Evolutionary conservation across 2,888 invertebrate genomes (phyloP).

Genomic region (Petrolisthes manimaculis): DNA sequence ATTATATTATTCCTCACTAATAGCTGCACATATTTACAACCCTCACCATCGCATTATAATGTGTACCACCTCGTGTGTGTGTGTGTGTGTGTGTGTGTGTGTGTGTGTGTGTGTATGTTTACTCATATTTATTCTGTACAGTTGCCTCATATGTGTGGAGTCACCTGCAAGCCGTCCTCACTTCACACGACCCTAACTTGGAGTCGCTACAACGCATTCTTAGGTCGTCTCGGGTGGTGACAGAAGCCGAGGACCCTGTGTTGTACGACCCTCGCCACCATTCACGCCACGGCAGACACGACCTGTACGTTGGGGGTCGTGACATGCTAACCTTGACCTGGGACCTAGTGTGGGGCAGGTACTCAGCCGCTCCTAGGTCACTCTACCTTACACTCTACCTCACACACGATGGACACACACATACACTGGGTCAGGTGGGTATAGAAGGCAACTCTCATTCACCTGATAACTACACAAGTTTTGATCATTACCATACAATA

Average conservation of each 20-base stretch:
- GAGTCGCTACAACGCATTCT: conserved; percentile 46
- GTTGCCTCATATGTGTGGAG: conserved; percentile 65
- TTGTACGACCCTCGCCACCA: conserved; percentile 59
- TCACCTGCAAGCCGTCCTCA: conserved; percentile 50
- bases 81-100: too few relatives aligned
- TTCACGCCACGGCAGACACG: conserved; percentile 47
- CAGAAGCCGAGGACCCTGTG: conserved; percentile 50
- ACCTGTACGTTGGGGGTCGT: conserved; percentile 42
- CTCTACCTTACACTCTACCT: conserved; percentile 45
- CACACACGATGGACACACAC: conserved; percentile 41
- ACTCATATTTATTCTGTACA: not conserved
- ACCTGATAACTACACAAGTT: too few relatives aligned
- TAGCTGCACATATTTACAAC: too few relatives aligned
- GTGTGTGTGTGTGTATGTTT: too few relatives aligned
- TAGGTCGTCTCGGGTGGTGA: conserved; percentile 21
- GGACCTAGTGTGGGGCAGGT: conserved; percentile 61
- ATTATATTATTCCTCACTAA: too few relatives aligned
- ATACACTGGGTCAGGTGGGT: conserved; percentile 53
- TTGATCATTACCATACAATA: too few relatives aligned
- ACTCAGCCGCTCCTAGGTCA: conserved; percentile 60
- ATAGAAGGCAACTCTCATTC: not conserved
- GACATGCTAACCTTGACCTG: conserved; percentile 37
- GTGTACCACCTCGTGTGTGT: too few relatives aligned
- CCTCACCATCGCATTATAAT: too few relatives aligned
- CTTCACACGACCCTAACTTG: conserved; percentile 47